A percentile compares a stretch with the other conserved stretches of the same genome.
Evolutionary conservation across 2,113 vertebrate species (phyloP).

Genomic region (Scolopax mira): DNA sequence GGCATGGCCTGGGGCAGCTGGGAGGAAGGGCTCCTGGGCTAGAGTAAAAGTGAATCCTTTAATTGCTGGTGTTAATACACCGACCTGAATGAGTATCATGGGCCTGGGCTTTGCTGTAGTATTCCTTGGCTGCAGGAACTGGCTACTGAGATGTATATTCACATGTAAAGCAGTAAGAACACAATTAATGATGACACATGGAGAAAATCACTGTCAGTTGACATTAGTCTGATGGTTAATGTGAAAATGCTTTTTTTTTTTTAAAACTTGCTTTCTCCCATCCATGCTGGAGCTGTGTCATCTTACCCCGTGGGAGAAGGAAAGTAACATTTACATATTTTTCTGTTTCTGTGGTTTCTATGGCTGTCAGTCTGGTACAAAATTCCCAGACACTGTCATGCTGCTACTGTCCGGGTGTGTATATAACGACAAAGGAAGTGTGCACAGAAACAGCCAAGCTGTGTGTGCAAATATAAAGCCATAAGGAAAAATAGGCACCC

Average conservation of each 20-base stretch:
- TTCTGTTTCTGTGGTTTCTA: constrained; percentile 7
- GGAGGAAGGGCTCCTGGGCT: background rate
- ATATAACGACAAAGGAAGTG: background rate
- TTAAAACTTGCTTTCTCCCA: background rate
- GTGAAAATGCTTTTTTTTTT: background rate
- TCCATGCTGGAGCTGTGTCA: background rate
- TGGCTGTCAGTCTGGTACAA: background rate
- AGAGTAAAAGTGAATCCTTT: background rate
- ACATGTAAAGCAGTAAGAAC: background rate
- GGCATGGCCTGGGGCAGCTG: background rate
- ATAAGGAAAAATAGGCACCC: background rate
- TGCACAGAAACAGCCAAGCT: background rate
- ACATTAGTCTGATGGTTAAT: background rate
- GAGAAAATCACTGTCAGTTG: constrained; percentile 15
- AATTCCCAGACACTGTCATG: background rate
- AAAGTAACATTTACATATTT: background rate
- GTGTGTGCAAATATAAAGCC: background rate
- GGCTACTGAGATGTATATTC: background rate
- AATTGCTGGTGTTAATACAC: background rate
- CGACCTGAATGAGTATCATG: background rate
- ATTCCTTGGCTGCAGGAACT: background rate
- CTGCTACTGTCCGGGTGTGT: background rate
- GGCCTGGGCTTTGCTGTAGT: background rate
- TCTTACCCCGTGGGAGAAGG: background rate
- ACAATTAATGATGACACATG: background rate